Conservation (phyloP, 1,140 invertebrate species). For the Goniozus legneri region DNA sequence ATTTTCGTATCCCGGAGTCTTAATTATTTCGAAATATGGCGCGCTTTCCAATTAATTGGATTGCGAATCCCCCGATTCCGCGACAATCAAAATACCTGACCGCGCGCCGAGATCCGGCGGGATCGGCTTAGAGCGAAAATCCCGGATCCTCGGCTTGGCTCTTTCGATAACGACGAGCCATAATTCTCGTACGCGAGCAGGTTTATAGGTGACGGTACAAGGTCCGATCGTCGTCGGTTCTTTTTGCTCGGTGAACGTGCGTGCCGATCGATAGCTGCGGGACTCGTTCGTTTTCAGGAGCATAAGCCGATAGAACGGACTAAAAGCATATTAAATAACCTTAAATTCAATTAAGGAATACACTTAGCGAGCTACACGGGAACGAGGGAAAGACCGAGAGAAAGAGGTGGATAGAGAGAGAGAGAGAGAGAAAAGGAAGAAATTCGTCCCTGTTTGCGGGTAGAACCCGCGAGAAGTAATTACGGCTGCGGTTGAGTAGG, state of each 20-base stretch:
- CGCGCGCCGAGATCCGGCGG: background rate
- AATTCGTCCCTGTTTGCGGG: constrained; percentile 29
- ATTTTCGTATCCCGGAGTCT: no score
- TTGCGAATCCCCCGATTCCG: no score
- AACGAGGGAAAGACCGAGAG: background rate
- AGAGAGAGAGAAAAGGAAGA: constrained; percentile 14
- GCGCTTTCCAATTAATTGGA: no score
- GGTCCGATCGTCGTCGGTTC: constrained; percentile 8
- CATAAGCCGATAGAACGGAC: constrained; percentile 24
- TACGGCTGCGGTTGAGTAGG: constrained; percentile 27
- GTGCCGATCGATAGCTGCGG: constrained; percentile 15
- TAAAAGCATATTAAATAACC: constrained; percentile 50
- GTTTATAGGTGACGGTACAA: constrained; percentile 28
- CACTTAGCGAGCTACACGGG: constrained; percentile 30
- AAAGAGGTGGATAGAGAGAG: background rate
- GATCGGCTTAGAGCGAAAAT: background rate
- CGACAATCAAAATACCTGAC: no score
- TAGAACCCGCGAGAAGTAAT: constrained; percentile 43
- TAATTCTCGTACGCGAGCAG: constrained; percentile 24
- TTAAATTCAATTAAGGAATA: constrained; percentile 52
- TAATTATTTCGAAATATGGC: no score
- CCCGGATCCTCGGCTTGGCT: constrained; percentile 13
- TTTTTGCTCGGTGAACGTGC: background rate
- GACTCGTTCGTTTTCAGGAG: constrained; percentile 22
- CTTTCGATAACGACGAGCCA: constrained; percentile 26